Conservation (phyloP, 2,113 vertebrate genomes). For the Poicephalus gulielmi region DNA sequence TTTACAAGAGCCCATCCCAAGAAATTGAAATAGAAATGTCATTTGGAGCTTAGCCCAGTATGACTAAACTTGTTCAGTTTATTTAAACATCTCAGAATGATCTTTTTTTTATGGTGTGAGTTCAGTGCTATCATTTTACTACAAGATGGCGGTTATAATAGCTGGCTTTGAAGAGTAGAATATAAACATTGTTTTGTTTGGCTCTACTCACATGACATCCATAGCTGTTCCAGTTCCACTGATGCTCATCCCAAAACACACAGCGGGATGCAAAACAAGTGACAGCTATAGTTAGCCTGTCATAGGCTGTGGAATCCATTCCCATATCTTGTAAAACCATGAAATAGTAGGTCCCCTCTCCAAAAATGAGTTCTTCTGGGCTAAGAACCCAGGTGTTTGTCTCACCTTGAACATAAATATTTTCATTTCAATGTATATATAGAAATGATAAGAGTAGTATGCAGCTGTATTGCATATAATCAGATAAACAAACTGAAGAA, state of each 20-base stretch:
- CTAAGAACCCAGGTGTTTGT: conserved; percentile 86
- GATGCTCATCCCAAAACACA: conserved; percentile 87
- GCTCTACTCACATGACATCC: conserved; percentile 86
- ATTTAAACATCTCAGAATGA: background rate
- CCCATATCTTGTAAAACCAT: conserved; percentile 76
- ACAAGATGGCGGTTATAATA: background rate
- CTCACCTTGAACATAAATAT: conserved; percentile 74
- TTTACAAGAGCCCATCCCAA: background rate
- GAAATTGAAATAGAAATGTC: background rate
- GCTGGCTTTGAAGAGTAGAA: background rate
- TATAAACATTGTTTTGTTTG: background rate
- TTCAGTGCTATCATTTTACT: background rate
- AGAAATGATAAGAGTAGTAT: background rate
- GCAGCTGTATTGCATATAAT: background rate
- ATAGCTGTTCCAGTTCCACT: conserved; percentile 80
- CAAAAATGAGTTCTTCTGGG: conserved; percentile 77
- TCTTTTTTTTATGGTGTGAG: background rate
- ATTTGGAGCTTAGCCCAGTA: background rate
- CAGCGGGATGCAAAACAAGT: conserved; percentile 86
- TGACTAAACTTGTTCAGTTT: background rate
- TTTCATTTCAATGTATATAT: background rate
- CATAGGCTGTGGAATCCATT: conserved; percentile 68
- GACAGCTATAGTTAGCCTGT: conserved; percentile 73
- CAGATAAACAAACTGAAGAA: background rate
- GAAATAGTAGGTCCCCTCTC: conserved; percentile 84